Evolutionary conservation across 2,113 vertebrate genomes (phyloP).

Genomic region (Pterocles burchelli): DNA sequence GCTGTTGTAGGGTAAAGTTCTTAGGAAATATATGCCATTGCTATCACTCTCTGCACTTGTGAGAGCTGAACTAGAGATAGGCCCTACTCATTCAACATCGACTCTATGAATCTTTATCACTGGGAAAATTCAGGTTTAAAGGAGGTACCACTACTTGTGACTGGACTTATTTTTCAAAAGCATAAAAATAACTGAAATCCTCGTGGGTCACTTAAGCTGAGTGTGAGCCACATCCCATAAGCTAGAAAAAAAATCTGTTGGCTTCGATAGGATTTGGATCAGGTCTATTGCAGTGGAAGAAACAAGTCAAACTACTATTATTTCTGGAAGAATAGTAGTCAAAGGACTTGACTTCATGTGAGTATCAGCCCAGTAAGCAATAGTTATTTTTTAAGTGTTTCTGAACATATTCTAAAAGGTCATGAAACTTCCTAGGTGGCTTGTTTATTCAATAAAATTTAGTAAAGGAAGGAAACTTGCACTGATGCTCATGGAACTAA

Average conservation of each 20-base stretch:
- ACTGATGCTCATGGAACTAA: background rate
- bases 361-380: background rate
- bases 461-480: background rate
- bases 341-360: background rate
- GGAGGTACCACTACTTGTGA: background rate
- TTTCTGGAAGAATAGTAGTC: background rate
- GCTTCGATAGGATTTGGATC: background rate
- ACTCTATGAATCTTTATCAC: background rate
- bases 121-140: background rate
- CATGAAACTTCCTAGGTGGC: background rate
- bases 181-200: background rate
- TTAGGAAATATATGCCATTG: background rate
- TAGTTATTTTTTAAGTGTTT: background rate
- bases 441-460: constrained; percentile 3
- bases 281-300: background rate
- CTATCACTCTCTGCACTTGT: background rate
- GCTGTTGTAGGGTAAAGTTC: background rate
- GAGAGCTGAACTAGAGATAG: background rate
- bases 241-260: background rate
- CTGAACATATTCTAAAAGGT: background rate
- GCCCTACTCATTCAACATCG: background rate
- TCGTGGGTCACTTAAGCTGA: background rate
- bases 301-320: background rate
- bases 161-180: background rate
- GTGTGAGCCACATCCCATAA: background rate